Conservation (phyloP, 2,888 invertebrate genomes). For the Axea sp. region DNA sequence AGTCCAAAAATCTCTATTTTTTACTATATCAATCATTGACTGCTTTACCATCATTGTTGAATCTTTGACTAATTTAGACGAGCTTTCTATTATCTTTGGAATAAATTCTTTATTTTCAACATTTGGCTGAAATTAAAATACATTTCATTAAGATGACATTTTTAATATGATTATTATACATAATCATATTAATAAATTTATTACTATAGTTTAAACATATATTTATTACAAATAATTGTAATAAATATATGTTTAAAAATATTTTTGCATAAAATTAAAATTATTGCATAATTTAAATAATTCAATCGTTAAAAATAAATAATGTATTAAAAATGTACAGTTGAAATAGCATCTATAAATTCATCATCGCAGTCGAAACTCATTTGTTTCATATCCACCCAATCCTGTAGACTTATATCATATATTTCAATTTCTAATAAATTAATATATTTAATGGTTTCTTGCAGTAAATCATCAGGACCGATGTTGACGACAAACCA, state of each 20-base stretch:
- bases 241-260: no score
- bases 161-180: no score
- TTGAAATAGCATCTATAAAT: slow-evolving; percentile 82
- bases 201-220: no score
- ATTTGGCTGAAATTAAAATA: slow-evolving; percentile 66
- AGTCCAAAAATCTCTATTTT: slow-evolving; percentile 77
- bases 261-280: no score
- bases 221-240: no score
- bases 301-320: no score
- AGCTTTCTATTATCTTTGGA: slow-evolving; percentile 75
- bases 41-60: slow-evolving; percentile 77
- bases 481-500: slow-evolving; percentile 76
- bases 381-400: slow-evolving; percentile 68
- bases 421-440: slow-evolving; percentile 74
- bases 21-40: slow-evolving; percentile 78
- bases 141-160: no score
- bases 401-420: slow-evolving; percentile 72
- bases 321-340: no score
- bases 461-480: slow-evolving; percentile 72
- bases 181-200: no score
- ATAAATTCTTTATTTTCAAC: slow-evolving; percentile 73
- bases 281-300: no score
- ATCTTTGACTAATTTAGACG: slow-evolving; percentile 80
- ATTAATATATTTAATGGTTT: slow-evolving; percentile 72
- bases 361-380: slow-evolving; percentile 80